Evolutionary conservation across 1,140 invertebrate species (phyloP).

Genomic region (Antheraea mylitta): DNA sequence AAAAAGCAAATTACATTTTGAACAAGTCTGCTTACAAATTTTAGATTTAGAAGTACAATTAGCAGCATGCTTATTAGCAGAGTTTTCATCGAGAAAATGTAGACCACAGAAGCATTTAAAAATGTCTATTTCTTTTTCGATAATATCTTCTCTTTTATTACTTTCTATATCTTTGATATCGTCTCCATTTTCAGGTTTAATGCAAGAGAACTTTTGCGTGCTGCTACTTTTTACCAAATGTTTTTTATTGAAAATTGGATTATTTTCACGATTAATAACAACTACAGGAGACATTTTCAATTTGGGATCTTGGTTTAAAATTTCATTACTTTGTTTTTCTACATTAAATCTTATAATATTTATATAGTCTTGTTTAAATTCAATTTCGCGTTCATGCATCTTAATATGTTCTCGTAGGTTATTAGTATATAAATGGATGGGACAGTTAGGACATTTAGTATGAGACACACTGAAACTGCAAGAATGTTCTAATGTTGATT

Average conservation of each 20-base stretch:
- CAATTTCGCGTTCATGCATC: background rate
- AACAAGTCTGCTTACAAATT: slow-evolving; percentile 1
- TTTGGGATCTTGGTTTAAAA: background rate
- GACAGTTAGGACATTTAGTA: slow-evolving; percentile 2
- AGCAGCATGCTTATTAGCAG: background rate
- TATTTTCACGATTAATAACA: background rate
- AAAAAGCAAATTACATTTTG: slow-evolving; percentile 4
- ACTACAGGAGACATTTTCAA: background rate
- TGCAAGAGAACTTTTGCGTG: background rate
- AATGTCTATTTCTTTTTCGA: background rate
- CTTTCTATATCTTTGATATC: background rate
- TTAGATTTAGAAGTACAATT: slow-evolving; percentile 6
- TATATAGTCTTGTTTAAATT: slow-evolving; percentile 7
- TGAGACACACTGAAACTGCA: background rate
- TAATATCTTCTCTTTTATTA: background rate
- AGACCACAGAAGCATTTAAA: slow-evolving; percentile 5
- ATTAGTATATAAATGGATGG: background rate
- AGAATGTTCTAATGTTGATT: background rate
- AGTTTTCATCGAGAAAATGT: background rate
- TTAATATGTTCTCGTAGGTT: background rate
- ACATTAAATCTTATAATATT: background rate
- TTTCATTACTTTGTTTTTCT: background rate
- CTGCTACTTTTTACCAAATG: background rate
- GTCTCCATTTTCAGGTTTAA: background rate
- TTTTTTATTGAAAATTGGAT: background rate